These are phyloP conservation scores for Anolis carolinensis DNA, from an alignment of 2,113 vertebrate genomes.

Conservation along the genomic window DNA sequence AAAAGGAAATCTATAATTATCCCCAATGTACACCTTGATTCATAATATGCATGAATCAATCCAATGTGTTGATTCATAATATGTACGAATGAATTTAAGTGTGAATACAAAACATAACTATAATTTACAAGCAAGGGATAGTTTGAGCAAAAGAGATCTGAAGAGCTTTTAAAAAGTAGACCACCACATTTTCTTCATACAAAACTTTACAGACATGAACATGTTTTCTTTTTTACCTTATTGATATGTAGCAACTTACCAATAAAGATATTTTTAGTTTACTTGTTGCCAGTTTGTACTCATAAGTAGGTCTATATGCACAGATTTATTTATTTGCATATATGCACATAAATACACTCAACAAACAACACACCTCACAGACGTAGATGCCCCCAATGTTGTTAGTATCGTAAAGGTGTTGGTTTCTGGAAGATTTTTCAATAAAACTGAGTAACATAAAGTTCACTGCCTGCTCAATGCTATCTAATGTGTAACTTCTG, in stretches of 20 bases:
- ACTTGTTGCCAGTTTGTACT: neutral
- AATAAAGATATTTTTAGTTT: no score
- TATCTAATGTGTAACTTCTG: conserved; percentile 32
- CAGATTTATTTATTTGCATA: no score
- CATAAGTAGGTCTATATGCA: neutral
- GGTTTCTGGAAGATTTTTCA: neutral
- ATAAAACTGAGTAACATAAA: neutral
- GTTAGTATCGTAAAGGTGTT: neutral
- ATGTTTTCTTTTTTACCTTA: no score
- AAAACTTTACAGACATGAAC: neutral
- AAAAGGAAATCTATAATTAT: neutral
- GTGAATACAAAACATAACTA: neutral
- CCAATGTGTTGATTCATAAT: neutral
- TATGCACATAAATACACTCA: neutral
- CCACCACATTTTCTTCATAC: neutral
- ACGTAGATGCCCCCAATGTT: neutral
- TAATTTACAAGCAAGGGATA: neutral
- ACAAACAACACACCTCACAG: neutral
- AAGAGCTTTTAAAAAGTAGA: neutral
- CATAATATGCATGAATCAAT: neutral
- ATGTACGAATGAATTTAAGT: neutral
- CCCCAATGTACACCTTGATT: neutral
- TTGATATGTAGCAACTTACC: no score
- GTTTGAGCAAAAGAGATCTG: no score
- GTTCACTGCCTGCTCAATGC: conserved; percentile 11